Conservation (phyloP, 2,888 invertebrate species). For the Stenurella melanura region DNA sequence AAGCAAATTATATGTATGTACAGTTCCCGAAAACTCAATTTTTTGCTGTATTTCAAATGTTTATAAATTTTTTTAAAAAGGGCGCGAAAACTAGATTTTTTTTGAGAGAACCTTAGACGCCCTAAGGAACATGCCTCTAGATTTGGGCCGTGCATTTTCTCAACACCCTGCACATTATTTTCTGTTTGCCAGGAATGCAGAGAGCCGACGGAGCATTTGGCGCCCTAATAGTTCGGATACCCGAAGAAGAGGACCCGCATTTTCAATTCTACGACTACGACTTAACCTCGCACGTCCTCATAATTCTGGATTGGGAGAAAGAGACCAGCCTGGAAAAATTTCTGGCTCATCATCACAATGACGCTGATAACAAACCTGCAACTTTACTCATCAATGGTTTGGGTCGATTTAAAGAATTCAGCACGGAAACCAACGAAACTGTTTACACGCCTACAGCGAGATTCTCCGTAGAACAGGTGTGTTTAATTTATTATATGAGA, state of each 20-base stretch:
- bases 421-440: constrained; percentile 63
- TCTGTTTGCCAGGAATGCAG: constrained; percentile 81
- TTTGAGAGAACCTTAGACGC: too few relatives aligned
- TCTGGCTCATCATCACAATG: constrained; percentile 88
- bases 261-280: constrained; percentile 86
- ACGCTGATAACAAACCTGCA: constrained; percentile 88
- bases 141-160: neutral
- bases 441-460: constrained; percentile 78
- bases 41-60: too few relatives aligned
- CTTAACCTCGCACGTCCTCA: constrained; percentile 83
- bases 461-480: constrained; percentile 81
- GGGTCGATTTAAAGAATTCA: constrained; percentile 77
- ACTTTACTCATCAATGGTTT: constrained; percentile 89
- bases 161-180: constrained; percentile 61
- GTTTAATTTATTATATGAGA: neutral
- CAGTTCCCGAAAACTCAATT: too few relatives aligned
- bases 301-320: constrained; percentile 89
- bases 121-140: neutral
- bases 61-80: too few relatives aligned
- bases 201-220: constrained; percentile 91
- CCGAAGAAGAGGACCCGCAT: constrained; percentile 80
- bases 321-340: constrained; percentile 84
- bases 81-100: too few relatives aligned
- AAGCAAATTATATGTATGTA: too few relatives aligned
- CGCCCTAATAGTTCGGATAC: constrained; percentile 83